A percentile compares a stretch with the other conserved stretches of the same genome.
These are phyloP conservation scores for Montipora capricornis DNA, from an alignment of 64 coral and sea anemone species.

Conservation along the genomic window DNA sequence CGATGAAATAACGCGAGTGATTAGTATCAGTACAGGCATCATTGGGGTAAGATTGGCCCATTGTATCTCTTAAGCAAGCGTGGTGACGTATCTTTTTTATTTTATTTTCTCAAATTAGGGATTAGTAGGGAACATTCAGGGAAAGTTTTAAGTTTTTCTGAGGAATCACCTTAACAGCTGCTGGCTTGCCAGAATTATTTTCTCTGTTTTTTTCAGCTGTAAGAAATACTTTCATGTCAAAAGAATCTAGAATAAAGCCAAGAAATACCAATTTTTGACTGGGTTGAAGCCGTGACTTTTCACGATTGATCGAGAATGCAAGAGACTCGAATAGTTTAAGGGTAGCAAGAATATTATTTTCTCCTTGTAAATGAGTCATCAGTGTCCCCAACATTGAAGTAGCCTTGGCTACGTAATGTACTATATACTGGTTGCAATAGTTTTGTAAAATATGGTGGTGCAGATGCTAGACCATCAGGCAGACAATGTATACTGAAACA, in stretches of 20 bases:
- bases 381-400: constrained; percentile 6
- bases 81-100: no score
- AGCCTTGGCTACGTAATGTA: constrained; percentile 23
- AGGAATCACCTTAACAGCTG: no score
- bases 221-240: constrained; percentile 40
- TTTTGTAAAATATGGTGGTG: constrained; percentile 27
- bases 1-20: no score
- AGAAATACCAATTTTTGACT: constrained; percentile 48
- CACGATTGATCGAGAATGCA: constrained; percentile 22
- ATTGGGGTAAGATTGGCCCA: no score
- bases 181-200: no score
- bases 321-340: constrained; percentile 18
- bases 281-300: constrained; percentile 48
- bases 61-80: no score
- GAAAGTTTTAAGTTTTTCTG: no score
- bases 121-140: no score
- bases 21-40: no score
- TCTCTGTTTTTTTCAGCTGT: constrained; percentile 8
- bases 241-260: constrained; percentile 56
- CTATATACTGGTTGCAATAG: constrained; percentile 19
- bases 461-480: constrained; percentile 19
- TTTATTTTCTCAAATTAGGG: no score
- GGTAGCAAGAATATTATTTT: constrained; percentile 36
- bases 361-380: constrained; percentile 4
- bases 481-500: constrained; percentile 43